Base-by-base conservation (phyloP, 2,113 vertebrate species). In the Candoia aspera region DNA sequence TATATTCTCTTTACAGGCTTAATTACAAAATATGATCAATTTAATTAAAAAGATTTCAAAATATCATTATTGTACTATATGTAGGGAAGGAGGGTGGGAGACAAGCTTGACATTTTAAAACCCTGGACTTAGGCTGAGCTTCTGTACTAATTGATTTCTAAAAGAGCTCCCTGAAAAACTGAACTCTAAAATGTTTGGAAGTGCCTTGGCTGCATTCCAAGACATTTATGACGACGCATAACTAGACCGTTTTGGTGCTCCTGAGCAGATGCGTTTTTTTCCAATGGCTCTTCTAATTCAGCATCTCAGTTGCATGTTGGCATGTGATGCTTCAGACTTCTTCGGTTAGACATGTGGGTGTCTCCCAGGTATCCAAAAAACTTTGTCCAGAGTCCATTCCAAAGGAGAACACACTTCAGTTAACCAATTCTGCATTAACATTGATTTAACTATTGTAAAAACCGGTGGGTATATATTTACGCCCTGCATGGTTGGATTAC, bases 91-190 rank as follows among this genome's bases (percentile, higher is more conserved):
- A 94, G 91, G 89, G 84, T 90, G 59, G 53, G 93, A 95, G 96
- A 95, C 92, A 96, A 93, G 93, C 92, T 94, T 97, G 97, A 97
- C 97, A 97, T 98, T 97, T 98, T 97, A 96, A 98, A 98, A 97
- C 95, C 97, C 95, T 95, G 95, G 86, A 95, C 96, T 97, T 96
- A 96, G 95, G 96, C 97, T 97, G 96, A 96, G 96, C 97, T 97
- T 96, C 95, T 96, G 94, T 96, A 97, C 96, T 98, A 98, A 98
- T 97, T 98, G 97, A 98, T 97, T 97, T 98, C 98, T 98, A 96
- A 97, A 97, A 97, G 95, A 97, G 96, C 98, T 97, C 95, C 95
- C 89, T 97, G 91, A 93, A 97, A 97, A 97, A 97, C 94, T 96
- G 94, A 97, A 95, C 94, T 96, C 93, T 95, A 96, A 97, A 97